phyloP scores from a whole-genome alignment of 2,888 invertebrate species.

The Buathra laborator region DNA sequence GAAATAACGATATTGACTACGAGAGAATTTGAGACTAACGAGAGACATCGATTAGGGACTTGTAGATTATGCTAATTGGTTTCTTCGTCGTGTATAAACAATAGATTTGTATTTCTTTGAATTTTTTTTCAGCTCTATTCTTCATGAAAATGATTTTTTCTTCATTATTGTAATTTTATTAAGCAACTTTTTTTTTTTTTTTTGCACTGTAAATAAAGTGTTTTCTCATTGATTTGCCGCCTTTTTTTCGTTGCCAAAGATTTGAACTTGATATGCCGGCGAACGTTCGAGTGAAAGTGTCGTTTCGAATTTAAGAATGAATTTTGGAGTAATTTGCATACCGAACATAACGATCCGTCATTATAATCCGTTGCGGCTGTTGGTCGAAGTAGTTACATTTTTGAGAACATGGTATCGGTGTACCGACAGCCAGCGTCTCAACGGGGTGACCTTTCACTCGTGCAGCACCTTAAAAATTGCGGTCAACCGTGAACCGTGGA shows the following conservation, averaged over 20 bases:
- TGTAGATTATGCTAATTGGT: background rate
- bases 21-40: conserved; percentile 1
- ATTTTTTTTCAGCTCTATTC: too few species aligned
- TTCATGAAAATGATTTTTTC: too few species aligned
- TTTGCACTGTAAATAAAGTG: conserved; percentile 11
- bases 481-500: background rate
- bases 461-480: conserved; percentile 10
- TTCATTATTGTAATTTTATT: too few species aligned
- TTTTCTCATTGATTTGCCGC: background rate
- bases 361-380: conserved; percentile 4
- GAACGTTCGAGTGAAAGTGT: conserved; percentile 21
- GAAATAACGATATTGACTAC: background rate
- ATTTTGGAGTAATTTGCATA: conserved; percentile 5
- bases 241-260: conserved; percentile 10
- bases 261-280: background rate
- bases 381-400: background rate
- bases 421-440: background rate
- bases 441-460: conserved; percentile 12
- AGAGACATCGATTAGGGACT: background rate
- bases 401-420: background rate
- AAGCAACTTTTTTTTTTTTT: too few species aligned
- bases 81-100: background rate
- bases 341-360: background rate
- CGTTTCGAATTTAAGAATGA: background rate
- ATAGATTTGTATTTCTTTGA: background rate